These are phyloP conservation scores for Fragum fragum DNA, from an alignment of 2,888 invertebrate genomes.

Conservation along the genomic window DNA sequence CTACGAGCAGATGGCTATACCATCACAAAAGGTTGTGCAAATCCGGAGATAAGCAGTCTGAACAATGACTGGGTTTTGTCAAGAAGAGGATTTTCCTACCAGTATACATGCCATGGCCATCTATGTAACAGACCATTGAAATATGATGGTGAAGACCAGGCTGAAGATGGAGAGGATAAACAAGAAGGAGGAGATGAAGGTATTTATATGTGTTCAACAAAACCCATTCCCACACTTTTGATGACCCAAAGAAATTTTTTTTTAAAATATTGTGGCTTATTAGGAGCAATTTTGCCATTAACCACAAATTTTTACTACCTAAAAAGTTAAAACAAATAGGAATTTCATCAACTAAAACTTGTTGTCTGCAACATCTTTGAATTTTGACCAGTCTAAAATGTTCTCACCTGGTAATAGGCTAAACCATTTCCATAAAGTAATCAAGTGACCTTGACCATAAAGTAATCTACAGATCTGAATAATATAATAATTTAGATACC, in stretches of 20 bases:
- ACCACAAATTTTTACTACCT: too few relatives aligned
- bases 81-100: not conserved
- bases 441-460: too few relatives aligned
- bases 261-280: not conserved
- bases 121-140: not conserved
- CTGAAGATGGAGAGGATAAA: not conserved
- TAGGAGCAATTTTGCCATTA: too few relatives aligned
- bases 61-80: not conserved
- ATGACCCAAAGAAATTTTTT: not conserved
- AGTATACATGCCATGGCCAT: not conserved
- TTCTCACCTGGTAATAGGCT: too few relatives aligned
- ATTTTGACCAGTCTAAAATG: too few relatives aligned
- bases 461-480: too few relatives aligned
- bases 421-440: too few relatives aligned
- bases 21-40: slow-evolving; percentile 49
- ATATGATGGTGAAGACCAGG: not conserved
- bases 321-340: too few relatives aligned
- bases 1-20: not conserved
- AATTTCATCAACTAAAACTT: too few relatives aligned
- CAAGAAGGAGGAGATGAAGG: not conserved
- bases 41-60: not conserved
- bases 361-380: too few relatives aligned
- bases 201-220: not conserved
- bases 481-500: too few relatives aligned
- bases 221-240: too few relatives aligned